A percentile compares a stretch with the other conserved stretches of the same genome.
phyloP scores from a whole-genome alignment of 2,888 invertebrate species.

The Meliscaeva auricollis region DNA sequence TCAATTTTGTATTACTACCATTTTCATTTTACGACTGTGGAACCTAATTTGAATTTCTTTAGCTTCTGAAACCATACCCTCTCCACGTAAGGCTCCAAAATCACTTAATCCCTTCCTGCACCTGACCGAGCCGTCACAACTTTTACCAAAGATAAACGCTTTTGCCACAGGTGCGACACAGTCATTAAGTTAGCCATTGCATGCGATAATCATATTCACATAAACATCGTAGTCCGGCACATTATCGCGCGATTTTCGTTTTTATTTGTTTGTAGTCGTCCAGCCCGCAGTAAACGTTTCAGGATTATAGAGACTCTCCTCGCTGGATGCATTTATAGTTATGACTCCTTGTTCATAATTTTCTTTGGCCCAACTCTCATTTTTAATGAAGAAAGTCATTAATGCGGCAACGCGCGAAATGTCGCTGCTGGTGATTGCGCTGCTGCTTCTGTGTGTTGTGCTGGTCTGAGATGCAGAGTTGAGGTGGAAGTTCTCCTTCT shows the following conservation, averaged over 20 bases:
- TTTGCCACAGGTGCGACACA: conserved; percentile 69
- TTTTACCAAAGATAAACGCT: conserved; percentile 32
- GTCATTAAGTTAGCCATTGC: conserved; percentile 69
- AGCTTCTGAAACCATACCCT: no score
- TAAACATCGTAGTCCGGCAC: conserved; percentile 60
- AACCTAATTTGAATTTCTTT: no score
- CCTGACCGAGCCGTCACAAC: not conserved
- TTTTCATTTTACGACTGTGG: no score
- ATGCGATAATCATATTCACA: conserved; percentile 73
- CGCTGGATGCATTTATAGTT: not conserved
- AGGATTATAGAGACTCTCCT: conserved; percentile 25
- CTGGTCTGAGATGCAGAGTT: not conserved
- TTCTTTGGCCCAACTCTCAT: conserved; percentile 39
- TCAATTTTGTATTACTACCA: no score
- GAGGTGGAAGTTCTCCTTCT: not conserved
- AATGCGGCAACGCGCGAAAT: conserved; percentile 74
- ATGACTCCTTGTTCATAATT: conserved; percentile 58
- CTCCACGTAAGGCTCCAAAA: not conserved
- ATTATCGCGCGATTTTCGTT: conserved; percentile 52
- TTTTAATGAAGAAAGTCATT: conserved; percentile 73
- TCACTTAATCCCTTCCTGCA: conserved; percentile 4
- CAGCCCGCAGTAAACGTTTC: conserved; percentile 17
- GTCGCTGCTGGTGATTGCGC: conserved; percentile 69
- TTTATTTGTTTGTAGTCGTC: not conserved
- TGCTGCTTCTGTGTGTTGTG: conserved; percentile 50